Base-by-base conservation (phyloP, 2,797 vertebrate species). In the Miichthys miiuy region DNA sequence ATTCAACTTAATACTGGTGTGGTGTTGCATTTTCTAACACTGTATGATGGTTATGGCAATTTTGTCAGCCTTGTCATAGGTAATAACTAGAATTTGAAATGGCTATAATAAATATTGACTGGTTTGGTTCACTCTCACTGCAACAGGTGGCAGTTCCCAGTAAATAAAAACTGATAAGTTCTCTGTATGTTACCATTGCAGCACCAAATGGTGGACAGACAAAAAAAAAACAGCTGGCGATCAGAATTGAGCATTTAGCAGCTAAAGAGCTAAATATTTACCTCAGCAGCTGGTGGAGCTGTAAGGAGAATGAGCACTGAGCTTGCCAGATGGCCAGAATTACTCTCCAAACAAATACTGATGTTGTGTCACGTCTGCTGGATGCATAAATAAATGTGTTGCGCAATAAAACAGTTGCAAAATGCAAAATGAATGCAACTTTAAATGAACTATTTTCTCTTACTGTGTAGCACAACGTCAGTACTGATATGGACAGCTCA, bases 11-110 rank as follows among this genome's bases (percentile, higher is more conserved):
- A 23, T 16, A 17, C 34, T 62, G 50, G 18, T 66, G 72, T 77
- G 56, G 16, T 46, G 73, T 3, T 38, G 42, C 55, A 34, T 75
- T 77, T 80, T 50, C 70, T 77, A 13, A 62, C 14, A 79, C 25
- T 51, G 20, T 3, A 41, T 18, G 41, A 5, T 25, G 34, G 8
- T 48, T 38, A 52, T 7, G 6, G n/a, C 7, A 23, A 12, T 34
- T 46, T 34, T 2, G 4, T 55, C 30, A 48, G 30, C 5, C 10
- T 55, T 30, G 30, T 16, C 44, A 56, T 13, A 5, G 9, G 6
- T 30, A 16, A 42, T 2, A 17, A n/a, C 18, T 48, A 47, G 0
- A 50, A 23, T 12, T 34, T 44, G 21, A 58, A 48, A n/a, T 16
- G 42, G 4, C 38, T 42, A 1, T 30, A 14, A 42, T 61, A 1